Evolutionary conservation across 2,888 invertebrate genomes (phyloP).

Genomic region (Clitarchus hookeri): DNA sequence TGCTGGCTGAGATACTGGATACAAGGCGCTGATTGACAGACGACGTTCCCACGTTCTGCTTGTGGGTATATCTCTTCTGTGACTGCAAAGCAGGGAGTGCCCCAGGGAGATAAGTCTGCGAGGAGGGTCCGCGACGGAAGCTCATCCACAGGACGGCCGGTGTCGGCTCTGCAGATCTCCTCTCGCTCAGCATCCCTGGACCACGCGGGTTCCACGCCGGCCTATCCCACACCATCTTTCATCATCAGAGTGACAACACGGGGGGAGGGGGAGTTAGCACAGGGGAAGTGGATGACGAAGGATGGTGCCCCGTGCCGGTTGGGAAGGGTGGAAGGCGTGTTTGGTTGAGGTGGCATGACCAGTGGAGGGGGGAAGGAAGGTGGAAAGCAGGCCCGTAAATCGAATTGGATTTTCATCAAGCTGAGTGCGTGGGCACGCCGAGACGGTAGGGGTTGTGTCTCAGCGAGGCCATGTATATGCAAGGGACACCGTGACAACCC

Average conservation of each 20-base stretch:
- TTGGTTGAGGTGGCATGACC: not conserved
- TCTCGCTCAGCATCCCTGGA: not conserved
- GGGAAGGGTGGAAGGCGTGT: not conserved
- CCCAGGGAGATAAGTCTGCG: no score
- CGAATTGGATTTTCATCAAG: slow-evolving; percentile 41
- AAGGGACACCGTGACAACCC: slow-evolving; percentile 23
- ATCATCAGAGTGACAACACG: slow-evolving; percentile 8
- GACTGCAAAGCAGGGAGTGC: no score
- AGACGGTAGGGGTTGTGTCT: not conserved
- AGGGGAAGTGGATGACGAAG: not conserved
- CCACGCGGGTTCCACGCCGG: not conserved
- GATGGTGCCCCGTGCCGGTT: not conserved
- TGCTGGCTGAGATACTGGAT: no score
- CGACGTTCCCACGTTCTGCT: no score
- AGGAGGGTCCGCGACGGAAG: no score
- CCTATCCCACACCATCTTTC: not conserved
- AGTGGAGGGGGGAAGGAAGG: slow-evolving; percentile 6
- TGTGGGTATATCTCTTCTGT: no score
- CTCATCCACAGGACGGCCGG: no score
- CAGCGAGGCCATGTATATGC: slow-evolving; percentile 15
- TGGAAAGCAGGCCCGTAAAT: slow-evolving; percentile 35
- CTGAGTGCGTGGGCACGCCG: slow-evolving; percentile 31
- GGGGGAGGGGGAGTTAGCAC: not conserved
- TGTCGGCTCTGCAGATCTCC: no score
- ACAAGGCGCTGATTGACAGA: no score